These are phyloP conservation scores for Liodrosophila aerea DNA, from an alignment of 2,888 invertebrate species.

Conservation along the genomic window DNA sequence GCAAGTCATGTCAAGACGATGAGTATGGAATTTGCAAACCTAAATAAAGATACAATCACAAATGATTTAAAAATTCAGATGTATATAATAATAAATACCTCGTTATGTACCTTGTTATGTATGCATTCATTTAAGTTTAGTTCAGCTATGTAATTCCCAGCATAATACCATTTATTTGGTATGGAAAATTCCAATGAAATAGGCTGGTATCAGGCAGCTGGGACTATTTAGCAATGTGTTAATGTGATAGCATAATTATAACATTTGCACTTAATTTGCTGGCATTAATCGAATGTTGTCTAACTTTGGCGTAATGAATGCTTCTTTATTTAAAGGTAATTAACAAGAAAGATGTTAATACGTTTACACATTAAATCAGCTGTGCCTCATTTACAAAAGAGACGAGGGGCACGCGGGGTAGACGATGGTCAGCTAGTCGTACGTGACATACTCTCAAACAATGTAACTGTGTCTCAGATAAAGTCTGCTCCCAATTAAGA, in stretches of 20 bases:
- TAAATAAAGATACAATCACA: no score
- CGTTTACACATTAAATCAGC: constrained; percentile 10
- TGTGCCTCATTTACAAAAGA: constrained; percentile 2
- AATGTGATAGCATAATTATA: constrained; percentile 29
- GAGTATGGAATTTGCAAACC: constrained; percentile 4
- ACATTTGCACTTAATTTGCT: constrained; percentile 33
- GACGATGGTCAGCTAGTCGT: neutral
- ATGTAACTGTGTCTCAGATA: neutral
- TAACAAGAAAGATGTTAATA: constrained; percentile 8
- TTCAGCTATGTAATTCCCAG: no score
- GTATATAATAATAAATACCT: no score
- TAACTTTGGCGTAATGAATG: constrained; percentile 8
- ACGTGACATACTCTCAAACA: constrained; percentile 10
- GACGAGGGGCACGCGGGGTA: no score
- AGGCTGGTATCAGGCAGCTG: constrained; percentile 18
- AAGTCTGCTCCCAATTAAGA: constrained; percentile 36
- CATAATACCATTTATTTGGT: no score
- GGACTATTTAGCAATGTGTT: constrained; percentile 3
- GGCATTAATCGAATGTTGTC: constrained; percentile 12
- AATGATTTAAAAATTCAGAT: no score
- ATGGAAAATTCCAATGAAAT: neutral
- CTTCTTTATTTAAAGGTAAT: constrained; percentile 2
- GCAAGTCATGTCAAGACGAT: constrained; percentile 12
- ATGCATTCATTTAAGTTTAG: no score
- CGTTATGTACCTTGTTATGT: no score